These are phyloP conservation scores for Patiria miniata DNA, from an alignment of 35 echinoderm and acorn worm genomes.

Conservation along the genomic window DNA sequence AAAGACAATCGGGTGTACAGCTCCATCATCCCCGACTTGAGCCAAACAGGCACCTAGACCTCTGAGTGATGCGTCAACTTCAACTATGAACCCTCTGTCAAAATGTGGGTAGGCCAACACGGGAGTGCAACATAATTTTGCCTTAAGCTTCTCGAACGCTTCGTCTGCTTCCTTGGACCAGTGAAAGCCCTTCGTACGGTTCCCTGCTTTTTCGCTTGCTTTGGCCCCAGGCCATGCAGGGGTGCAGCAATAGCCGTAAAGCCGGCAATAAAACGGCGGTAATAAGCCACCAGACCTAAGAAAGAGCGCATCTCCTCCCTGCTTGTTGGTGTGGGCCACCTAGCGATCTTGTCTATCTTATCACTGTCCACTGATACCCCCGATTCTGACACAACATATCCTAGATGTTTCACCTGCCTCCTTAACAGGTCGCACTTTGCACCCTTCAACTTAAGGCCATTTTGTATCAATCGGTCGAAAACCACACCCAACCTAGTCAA, in stretches of 20 bases:
- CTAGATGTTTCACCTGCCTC: too few species aligned
- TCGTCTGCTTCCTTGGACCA: not conserved
- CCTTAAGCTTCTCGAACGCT: slow-evolving; percentile 5
- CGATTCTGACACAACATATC: too few species aligned
- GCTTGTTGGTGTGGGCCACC: too few species aligned
- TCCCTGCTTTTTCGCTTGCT: not conserved
- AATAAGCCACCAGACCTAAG: too few species aligned
- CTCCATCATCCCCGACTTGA: slow-evolving; percentile 11
- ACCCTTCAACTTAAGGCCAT: not conserved
- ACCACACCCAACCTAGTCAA: not conserved
- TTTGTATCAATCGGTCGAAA: not conserved
- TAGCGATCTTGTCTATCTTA: too few species aligned
- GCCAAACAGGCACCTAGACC: too few species aligned
- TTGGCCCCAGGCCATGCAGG: not conserved
- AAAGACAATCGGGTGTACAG: slow-evolving; percentile 22
- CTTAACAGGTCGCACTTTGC: too few species aligned
- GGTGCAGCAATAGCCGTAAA: slow-evolving; percentile 37
- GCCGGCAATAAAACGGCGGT: too few species aligned
- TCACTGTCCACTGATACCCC: too few species aligned
- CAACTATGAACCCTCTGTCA: slow-evolving; percentile 24
- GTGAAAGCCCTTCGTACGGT: not conserved
- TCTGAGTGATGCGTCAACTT: slow-evolving; percentile 54
- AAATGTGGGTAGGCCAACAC: slow-evolving; percentile 33
- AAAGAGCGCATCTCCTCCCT: too few species aligned
- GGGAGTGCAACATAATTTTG: not conserved